These are phyloP conservation scores for Alexandromys fortis DNA, from an alignment of 2,113 vertebrate genomes.

Conservation along the genomic window DNA sequence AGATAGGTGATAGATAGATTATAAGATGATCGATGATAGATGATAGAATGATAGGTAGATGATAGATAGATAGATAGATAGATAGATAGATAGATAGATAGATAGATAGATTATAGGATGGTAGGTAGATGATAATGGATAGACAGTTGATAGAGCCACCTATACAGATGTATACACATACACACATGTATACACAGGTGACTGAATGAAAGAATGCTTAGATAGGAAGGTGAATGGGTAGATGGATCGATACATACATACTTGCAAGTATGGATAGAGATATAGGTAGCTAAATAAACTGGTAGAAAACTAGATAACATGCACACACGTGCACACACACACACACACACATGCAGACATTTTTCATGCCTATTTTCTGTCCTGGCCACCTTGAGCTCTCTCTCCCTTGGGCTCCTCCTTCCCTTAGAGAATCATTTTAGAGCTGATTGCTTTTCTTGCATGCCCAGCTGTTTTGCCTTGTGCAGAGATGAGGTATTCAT, in stretches of 20 bases:
- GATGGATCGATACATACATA: neutral
- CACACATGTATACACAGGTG: neutral
- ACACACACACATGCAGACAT: neutral
- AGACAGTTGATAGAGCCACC: neutral
- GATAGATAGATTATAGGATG: neutral
- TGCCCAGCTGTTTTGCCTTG: neutral
- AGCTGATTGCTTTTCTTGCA: neutral
- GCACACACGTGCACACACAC: neutral
- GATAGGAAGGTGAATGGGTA: neutral
- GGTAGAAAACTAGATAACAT: neutral
- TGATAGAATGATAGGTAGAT: too few relatives aligned
- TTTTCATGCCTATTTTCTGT: neutral
- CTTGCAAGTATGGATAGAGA: neutral
- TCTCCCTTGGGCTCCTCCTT: too few relatives aligned
- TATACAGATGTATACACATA: neutral
- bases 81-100: neutral
- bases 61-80: neutral
- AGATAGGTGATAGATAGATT: too few relatives aligned
- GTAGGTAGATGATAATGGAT: too few relatives aligned
- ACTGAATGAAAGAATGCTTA: neutral
- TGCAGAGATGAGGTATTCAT: neutral
- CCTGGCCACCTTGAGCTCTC: neutral
- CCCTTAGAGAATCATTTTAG: neutral
- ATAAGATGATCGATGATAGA: too few relatives aligned
- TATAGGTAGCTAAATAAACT: neutral